Evolutionary conservation across 1,140 invertebrate genomes (phyloP), one percentile per base, ranked within the genome.

Genomic region (Orius insidiosus): DNA sequence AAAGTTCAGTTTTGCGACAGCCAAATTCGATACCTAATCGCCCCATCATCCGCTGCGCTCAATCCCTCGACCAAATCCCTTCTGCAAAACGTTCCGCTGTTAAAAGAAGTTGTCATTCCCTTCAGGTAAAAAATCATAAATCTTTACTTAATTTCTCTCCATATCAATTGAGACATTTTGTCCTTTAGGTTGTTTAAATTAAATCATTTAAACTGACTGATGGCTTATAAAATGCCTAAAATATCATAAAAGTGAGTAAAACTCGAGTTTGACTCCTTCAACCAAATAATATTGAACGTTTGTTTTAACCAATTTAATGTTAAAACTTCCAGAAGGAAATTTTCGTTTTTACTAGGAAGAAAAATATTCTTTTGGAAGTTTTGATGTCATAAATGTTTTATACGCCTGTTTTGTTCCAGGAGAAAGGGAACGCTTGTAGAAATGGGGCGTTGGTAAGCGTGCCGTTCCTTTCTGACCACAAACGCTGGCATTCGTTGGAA

Each of bases 401-500:
- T n/a, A n/a, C n/a, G n/a, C n/a, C n/a, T n/a, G 10, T 46, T 31
- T 30, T 39, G 18, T 46, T 38, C 9, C 31, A 50, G 48, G 45
- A 51, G 9, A 38, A 51, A 13, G 43, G 14, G n/a, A 56, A 64
- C 60, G 50, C 61, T 62, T 33, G 65, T 50, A 48, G 50, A 15
- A 53, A 57, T 63, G 64, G 61, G 58, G 60, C 60, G 64, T 65
- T 62, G 61, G 63, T 56, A 55, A 43, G 62, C 59, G 42, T 61
- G 55, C 63, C 63, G 11, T 56, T 53, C 51, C 58, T 55, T 62
- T 61, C 74, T 51, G 63, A 70, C 56, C 60, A 71, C 15, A 80
- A 81, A 60, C 69, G 76, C 54, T 85, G 80, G 75, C 73, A 71
- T 53, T 85, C 81, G n/a, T 62, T 84, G 15, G 80, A 85, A 65